These are phyloP conservation scores for Stegodyphus mimosarum DNA, from an alignment of 1,140 invertebrate genomes.

Conservation along the genomic window DNA sequence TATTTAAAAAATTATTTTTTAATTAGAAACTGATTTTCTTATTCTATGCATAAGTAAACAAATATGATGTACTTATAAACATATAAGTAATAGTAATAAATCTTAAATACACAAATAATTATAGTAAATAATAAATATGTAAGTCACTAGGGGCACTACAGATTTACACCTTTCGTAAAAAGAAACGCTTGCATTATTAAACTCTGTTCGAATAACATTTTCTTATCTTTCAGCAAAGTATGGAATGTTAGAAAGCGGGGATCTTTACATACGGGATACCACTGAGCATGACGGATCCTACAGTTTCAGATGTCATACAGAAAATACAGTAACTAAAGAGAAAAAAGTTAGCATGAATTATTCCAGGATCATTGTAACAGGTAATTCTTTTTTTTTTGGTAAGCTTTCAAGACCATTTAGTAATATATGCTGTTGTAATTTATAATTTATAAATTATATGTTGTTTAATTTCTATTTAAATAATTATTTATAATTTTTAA, in stretches of 20 bases:
- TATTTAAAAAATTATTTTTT: no score
- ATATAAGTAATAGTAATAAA: not conserved
- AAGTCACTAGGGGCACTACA: no score
- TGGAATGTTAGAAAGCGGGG: slow-evolving; percentile 55
- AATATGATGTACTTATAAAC: no score
- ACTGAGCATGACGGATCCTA: slow-evolving; percentile 46
- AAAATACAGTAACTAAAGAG: slow-evolving; percentile 51
- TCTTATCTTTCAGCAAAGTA: slow-evolving; percentile 36
- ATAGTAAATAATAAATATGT: not conserved
- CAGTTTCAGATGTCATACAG: slow-evolving; percentile 57
- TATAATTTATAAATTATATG: no score
- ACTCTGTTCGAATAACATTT: not conserved
- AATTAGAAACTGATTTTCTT: no score
- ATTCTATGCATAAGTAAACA: no score
- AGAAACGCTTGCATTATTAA: not conserved
- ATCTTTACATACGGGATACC: slow-evolving; percentile 56
- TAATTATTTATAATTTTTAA: no score
- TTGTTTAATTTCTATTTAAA: no score
- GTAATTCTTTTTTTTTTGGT: not conserved
- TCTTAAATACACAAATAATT: not conserved
- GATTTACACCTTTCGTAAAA: no score
- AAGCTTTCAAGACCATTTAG: not conserved
- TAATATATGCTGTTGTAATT: no score
- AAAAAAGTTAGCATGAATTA: slow-evolving; percentile 59
- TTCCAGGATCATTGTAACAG: slow-evolving; percentile 53